Evolutionary conservation across 1,140 invertebrate species (phyloP).

Genomic region (Neodiprion virginianus): DNA sequence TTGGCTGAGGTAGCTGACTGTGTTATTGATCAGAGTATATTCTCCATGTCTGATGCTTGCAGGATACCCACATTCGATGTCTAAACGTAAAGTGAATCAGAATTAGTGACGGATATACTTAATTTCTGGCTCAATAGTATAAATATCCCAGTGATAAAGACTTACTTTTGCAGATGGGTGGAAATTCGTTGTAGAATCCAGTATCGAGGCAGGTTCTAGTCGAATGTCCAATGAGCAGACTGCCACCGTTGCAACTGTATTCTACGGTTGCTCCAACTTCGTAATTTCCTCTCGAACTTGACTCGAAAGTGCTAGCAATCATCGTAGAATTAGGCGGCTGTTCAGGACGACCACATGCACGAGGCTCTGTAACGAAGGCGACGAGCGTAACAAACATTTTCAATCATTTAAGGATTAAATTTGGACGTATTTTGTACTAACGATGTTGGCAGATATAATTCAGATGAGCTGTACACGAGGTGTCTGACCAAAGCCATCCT

Average conservation of each 20-base stretch:
- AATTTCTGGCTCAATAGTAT: constrained; percentile 14
- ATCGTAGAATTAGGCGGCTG: constrained; percentile 94
- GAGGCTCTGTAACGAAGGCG: constrained; percentile 70
- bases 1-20: constrained; percentile 82
- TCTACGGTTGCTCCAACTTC: constrained; percentile 87
- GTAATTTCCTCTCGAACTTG: constrained; percentile 66
- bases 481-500: constrained; percentile 95
- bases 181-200: constrained; percentile 93
- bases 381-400: neutral
- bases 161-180: constrained; percentile 92
- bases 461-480: constrained; percentile 82
- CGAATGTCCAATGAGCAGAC: constrained; percentile 84
- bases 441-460: constrained; percentile 96
- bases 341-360: constrained; percentile 88
- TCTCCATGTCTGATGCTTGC: constrained; percentile 84
- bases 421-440: constrained; percentile 63
- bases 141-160: constrained; percentile 28
- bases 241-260: constrained; percentile 86
- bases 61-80: constrained; percentile 88
- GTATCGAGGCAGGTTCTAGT: constrained; percentile 86
- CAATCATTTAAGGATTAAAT: constrained; percentile 23
- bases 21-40: constrained; percentile 83
- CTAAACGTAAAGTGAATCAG: constrained; percentile 59
- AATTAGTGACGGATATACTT: constrained; percentile 12
- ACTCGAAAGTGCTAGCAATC: constrained; percentile 52